phyloP scores from a whole-genome alignment of 2,888 invertebrate genomes.

The Rhamphomyia laevipes region DNA sequence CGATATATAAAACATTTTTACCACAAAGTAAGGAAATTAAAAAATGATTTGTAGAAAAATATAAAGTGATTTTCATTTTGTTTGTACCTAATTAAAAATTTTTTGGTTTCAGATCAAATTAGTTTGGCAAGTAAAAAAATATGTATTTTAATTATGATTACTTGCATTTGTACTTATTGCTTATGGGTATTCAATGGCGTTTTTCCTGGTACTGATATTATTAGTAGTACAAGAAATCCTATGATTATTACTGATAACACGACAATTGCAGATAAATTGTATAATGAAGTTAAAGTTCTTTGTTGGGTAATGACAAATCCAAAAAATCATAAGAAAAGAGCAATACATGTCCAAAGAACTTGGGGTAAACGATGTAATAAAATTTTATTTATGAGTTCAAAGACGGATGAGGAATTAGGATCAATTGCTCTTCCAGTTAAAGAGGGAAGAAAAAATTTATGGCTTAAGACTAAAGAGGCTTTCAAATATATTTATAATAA shows the following conservation, averaged over 20 bases:
- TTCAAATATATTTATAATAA: conserved; percentile 77
- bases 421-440: conserved; percentile 63
- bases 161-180: too few species aligned
- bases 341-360: conserved; percentile 77
- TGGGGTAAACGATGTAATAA: conserved; percentile 83
- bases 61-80: too few species aligned
- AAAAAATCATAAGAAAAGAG: conserved; percentile 69
- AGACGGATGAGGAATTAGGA: conserved; percentile 57
- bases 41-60: too few species aligned
- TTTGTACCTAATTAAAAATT: too few species aligned
- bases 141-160: too few species aligned
- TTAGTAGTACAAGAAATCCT: too few species aligned
- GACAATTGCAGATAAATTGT: conserved; percentile 52
- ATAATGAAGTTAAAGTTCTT: conserved; percentile 62
- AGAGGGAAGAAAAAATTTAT: conserved; percentile 77
- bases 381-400: conserved; percentile 68
- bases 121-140: too few species aligned
- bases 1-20: too few species aligned
- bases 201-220: too few species aligned
- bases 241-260: conserved; percentile 52
- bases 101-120: too few species aligned
- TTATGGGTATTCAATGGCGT: too few species aligned
- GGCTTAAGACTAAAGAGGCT: conserved; percentile 92
- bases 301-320: conserved; percentile 94
- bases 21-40: too few species aligned